Conservation (phyloP, 1,140 invertebrate species). For the Berghia stephanieae region DNA sequence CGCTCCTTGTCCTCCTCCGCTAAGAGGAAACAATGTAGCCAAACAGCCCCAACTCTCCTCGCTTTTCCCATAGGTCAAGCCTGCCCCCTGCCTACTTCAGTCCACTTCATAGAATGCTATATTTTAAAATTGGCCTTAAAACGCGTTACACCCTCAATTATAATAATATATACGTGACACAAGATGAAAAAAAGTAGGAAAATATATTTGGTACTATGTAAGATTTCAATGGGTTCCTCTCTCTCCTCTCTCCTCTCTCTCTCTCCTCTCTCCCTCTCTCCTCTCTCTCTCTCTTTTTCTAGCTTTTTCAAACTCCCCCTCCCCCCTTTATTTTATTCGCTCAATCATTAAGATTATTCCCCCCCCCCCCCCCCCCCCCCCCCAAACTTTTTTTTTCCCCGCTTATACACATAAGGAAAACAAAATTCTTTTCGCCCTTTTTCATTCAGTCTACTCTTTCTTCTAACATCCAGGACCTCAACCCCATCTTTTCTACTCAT, state of each 20-base stretch:
- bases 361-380: not conserved
- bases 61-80: not conserved
- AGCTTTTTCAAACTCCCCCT: not conserved
- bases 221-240: not conserved
- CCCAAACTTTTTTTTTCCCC: slow-evolving; percentile 13
- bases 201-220: not conserved
- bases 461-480: not conserved
- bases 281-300: slow-evolving; percentile 23
- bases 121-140: not conserved
- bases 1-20: not conserved
- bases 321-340: not conserved
- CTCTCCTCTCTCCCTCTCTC: slow-evolving; percentile 8
- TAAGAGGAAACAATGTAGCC: slow-evolving; percentile 15
- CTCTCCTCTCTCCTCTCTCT: not conserved
- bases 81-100: too few relatives aligned
- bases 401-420: not conserved
- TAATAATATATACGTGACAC: not conserved
- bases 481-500: too few relatives aligned
- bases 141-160: not conserved
- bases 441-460: not conserved
- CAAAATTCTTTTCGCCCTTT: not conserved
- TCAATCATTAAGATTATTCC: not conserved
- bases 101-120: too few relatives aligned
- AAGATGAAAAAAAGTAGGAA: not conserved
- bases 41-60: not conserved